Evolutionary conservation across 1,140 invertebrate genomes (phyloP).

Genomic region (Amphibalanus amphitrite): DNA sequence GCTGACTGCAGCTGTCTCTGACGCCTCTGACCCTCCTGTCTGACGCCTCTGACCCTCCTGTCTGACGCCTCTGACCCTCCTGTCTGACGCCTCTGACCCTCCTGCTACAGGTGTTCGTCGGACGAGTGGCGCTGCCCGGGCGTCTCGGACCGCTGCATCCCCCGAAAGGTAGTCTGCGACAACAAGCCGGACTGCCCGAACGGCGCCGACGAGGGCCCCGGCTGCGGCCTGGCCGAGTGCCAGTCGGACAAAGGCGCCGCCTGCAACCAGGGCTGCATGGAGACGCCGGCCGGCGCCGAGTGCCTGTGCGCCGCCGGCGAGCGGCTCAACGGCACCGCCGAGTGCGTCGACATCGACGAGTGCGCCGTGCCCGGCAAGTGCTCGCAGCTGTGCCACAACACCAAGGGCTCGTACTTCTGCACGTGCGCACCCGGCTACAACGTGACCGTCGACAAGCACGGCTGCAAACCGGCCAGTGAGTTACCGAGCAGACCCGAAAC

Average conservation of each 20-base stretch:
- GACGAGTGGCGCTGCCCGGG: slow-evolving; percentile 71
- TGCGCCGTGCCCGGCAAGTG: slow-evolving; percentile 74
- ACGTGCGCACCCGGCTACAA: slow-evolving; percentile 62
- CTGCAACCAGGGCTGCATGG: slow-evolving; percentile 70
- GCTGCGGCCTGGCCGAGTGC: slow-evolving; percentile 62
- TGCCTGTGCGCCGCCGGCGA: slow-evolving; percentile 22
- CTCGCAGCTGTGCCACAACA: slow-evolving; percentile 75
- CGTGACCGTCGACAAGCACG: slow-evolving; percentile 58
- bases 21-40: background rate
- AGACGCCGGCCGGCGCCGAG: slow-evolving; percentile 60
- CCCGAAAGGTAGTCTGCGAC: slow-evolving; percentile 44
- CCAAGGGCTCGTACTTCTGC: slow-evolving; percentile 66
- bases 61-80: background rate
- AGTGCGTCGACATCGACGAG: slow-evolving; percentile 69
- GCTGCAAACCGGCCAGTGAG: slow-evolving; percentile 74
- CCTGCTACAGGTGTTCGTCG: slow-evolving; percentile 40
- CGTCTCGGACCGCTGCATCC: slow-evolving; percentile 53
- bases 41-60: background rate
- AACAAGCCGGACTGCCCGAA: slow-evolving; percentile 72
- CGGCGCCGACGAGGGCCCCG: slow-evolving; percentile 72
- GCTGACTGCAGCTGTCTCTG: too few species aligned
- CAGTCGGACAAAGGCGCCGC: slow-evolving; percentile 40
- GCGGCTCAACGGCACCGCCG: slow-evolving; percentile 28
- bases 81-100: background rate
- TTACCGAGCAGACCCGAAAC: too few species aligned